Percentiles rank a stretch among this genome's conserved stretches.
Conservation (phyloP, 2,113 vertebrate genomes). For the Baryphthengus martii region DNA sequence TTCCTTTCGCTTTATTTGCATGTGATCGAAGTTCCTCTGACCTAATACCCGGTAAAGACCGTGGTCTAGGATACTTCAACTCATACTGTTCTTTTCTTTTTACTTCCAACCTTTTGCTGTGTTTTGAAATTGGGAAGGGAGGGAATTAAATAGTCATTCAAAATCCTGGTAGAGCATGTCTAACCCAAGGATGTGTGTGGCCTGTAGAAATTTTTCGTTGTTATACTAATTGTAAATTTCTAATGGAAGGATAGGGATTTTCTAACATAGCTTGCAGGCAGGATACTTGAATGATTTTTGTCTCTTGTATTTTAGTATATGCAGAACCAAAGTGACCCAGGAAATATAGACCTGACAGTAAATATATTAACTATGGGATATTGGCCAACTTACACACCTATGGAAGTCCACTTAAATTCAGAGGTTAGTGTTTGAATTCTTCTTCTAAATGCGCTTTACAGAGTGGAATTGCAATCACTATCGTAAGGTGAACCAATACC, state of each 20-base stretch:
- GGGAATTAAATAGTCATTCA: not conserved
- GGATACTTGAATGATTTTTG: not conserved
- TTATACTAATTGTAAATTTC: not conserved
- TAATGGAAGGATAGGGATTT: not conserved
- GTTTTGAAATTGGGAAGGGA: not conserved
- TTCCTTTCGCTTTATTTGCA: not conserved
- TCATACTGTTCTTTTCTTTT: not conserved
- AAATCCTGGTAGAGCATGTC: not conserved
- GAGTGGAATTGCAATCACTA: not conserved
- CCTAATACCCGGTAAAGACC: not conserved
- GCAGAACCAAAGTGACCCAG: conserved; percentile 81
- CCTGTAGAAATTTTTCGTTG: not conserved
- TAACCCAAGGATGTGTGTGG: not conserved
- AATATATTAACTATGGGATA: conserved; percentile 86
- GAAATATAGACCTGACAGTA: conserved; percentile 81
- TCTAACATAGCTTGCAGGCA: not conserved
- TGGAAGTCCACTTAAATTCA: conserved; percentile 81
- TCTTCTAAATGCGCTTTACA: not conserved
- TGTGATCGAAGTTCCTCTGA: not conserved
- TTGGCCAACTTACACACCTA: conserved; percentile 82
- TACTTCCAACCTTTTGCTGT: not conserved
- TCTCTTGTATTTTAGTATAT: conserved; percentile 71
- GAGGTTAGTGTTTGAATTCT: conserved; percentile 68
- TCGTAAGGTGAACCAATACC: not conserved
- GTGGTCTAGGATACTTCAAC: not conserved